These are phyloP conservation scores for Aptenodytes forsteri DNA, from an alignment of 2,113 vertebrate genomes.

Conservation along the genomic window DNA sequence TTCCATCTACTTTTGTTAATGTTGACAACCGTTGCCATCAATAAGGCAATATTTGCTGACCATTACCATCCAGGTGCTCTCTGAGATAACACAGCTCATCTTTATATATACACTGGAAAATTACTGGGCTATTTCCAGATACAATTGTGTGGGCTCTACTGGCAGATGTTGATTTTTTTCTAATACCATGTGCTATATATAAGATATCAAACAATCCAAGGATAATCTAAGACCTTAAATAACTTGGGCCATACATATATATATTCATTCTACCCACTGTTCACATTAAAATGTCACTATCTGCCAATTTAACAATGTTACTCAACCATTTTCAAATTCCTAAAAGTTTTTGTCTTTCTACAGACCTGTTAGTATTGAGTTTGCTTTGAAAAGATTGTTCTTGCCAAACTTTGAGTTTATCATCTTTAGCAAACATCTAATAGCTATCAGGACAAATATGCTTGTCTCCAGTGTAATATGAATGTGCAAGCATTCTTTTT, in stretches of 20 bases:
- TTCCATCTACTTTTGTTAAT: constrained; percentile 2
- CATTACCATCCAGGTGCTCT: not conserved
- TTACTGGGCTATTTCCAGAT: not conserved
- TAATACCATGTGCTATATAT: not conserved
- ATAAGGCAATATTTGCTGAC: not conserved
- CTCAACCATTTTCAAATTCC: not conserved
- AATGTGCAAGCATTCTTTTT: not conserved
- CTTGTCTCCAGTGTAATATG: not conserved
- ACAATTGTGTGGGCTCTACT: not conserved
- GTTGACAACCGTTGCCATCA: not conserved
- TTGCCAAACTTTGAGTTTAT: not conserved
- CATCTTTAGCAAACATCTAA: not conserved
- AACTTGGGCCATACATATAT: not conserved
- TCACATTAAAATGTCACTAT: not conserved
- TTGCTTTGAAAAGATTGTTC: not conserved
- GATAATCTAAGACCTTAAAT: not conserved
- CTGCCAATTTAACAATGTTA: not conserved
- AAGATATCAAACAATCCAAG: not conserved
- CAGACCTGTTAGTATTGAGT: not conserved
- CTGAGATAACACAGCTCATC: too few relatives aligned
- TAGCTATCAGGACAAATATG: not conserved
- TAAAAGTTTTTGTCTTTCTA: not conserved
- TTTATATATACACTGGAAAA: not conserved
- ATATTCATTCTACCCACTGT: not conserved
- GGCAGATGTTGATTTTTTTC: not conserved